A percentile compares a stretch with the other conserved stretches of the same genome.
Evolutionary conservation across 2,888 invertebrate genomes (phyloP).

Genomic region (Mamestra brassicae): DNA sequence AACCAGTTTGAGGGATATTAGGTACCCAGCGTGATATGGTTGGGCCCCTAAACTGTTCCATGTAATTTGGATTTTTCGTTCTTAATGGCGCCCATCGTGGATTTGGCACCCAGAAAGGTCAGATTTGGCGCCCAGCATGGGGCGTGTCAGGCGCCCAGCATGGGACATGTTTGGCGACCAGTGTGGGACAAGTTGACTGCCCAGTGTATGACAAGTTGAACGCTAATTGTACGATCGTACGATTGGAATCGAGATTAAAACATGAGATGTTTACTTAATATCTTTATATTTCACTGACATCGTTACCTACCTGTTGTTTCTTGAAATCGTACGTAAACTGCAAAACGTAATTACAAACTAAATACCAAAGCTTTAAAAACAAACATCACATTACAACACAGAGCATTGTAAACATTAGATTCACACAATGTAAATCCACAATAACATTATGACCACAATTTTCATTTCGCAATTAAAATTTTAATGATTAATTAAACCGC

Average conservation of each 20-base stretch:
- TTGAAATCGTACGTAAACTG: not conserved
- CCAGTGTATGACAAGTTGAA: too few relatives aligned
- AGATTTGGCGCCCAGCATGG: not conserved
- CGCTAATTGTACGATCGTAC: too few relatives aligned
- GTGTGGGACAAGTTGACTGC: too few relatives aligned
- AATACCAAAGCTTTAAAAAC: not conserved
- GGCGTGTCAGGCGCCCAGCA: not conserved
- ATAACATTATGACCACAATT: slow-evolving; percentile 3
- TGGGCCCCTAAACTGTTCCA: too few relatives aligned
- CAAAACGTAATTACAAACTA: too few relatives aligned
- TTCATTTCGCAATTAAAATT: slow-evolving; percentile 16
- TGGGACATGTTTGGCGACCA: not conserved
- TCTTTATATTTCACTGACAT: too few relatives aligned
- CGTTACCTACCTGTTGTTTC: not conserved
- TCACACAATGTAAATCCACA: not conserved
- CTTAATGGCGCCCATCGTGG: too few relatives aligned
- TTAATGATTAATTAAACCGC: slow-evolving; percentile 5
- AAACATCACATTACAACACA: not conserved
- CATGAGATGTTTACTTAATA: not conserved
- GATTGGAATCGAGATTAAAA: not conserved
- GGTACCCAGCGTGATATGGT: too few relatives aligned
- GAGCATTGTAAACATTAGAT: not conserved
- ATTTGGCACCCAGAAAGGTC: not conserved
- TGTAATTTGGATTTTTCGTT: too few relatives aligned
- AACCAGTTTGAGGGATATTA: too few relatives aligned